A percentile compares a stretch with the other conserved stretches of the same genome.
These are phyloP conservation scores for Chamaedrilus cognettii DNA, from an alignment of 2,888 invertebrate species.

Conservation along the genomic window DNA sequence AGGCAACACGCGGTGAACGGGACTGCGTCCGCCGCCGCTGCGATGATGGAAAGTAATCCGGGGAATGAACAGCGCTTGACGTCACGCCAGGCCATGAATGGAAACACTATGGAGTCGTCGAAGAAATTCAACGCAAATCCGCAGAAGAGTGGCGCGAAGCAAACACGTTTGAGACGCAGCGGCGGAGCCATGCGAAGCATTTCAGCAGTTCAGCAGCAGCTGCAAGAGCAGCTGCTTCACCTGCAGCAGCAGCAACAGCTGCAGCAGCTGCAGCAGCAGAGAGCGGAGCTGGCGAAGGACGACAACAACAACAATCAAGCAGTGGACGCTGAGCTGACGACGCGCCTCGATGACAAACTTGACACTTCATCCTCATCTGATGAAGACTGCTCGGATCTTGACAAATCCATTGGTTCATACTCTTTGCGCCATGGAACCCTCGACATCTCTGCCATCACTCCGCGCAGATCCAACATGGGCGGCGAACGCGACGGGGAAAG, in stretches of 20 bases:
- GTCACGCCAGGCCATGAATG: too few species aligned
- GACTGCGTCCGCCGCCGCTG: background rate
- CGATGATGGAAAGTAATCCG: background rate
- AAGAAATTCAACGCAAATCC: background rate
- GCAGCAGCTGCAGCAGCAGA: background rate
- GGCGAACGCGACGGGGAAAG: conserved; percentile 11
- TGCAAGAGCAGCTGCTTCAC: too few species aligned
- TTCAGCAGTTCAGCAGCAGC: too few species aligned
- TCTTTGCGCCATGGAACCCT: too few species aligned
- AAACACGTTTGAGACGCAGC: too few species aligned
- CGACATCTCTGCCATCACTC: background rate
- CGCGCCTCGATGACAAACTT: background rate
- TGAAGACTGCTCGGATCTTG: background rate
- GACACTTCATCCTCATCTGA: too few species aligned
- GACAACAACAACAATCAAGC: conserved; percentile 23
- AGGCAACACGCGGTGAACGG: background rate
- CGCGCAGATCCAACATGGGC: background rate
- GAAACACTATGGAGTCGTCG: too few species aligned
- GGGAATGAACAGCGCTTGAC: background rate
- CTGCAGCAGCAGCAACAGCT: too few species aligned
- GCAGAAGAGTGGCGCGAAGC: background rate
- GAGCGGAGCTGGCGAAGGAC: conserved; percentile 2
- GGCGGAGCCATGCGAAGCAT: background rate
- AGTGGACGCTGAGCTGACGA: conserved; percentile 9
- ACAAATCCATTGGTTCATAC: too few species aligned